These are phyloP conservation scores for Encarsia formosa DNA, from an alignment of 2,888 invertebrate genomes.

Conservation along the genomic window DNA sequence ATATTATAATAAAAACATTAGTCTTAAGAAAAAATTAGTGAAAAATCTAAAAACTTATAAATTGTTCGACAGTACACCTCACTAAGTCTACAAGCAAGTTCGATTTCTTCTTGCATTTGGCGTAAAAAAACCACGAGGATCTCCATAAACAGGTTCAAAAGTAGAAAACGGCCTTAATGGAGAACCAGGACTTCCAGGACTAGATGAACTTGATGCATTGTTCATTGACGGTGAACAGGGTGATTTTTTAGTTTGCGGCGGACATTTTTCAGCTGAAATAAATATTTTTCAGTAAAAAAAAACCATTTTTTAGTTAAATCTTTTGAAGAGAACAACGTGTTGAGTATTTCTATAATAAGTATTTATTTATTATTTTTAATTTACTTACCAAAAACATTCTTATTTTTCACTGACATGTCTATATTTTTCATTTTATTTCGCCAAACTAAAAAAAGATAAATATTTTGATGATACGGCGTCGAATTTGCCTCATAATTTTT, in stretches of 20 bases:
- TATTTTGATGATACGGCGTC: background rate
- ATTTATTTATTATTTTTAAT: background rate
- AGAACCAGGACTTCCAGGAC: slow-evolving; percentile 38
- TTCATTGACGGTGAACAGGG: slow-evolving; percentile 35
- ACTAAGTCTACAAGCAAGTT: slow-evolving; percentile 14
- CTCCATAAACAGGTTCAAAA: slow-evolving; percentile 45
- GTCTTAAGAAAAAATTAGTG: slow-evolving; percentile 12
- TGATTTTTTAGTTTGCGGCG: slow-evolving; percentile 41
- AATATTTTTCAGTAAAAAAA: too few relatives aligned
- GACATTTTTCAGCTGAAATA: slow-evolving; percentile 43
- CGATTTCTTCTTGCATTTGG: slow-evolving; percentile 38
- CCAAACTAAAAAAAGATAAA: slow-evolving; percentile 38
- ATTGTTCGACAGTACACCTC: background rate
- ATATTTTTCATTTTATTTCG: slow-evolving; percentile 43
- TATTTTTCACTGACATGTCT: slow-evolving; percentile 43
- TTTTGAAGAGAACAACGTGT: background rate
- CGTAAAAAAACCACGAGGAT: slow-evolving; percentile 39
- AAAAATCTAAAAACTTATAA: slow-evolving; percentile 1
- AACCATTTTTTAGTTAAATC: slow-evolving; percentile 1
- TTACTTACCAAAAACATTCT: slow-evolving; percentile 42
- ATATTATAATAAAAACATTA: slow-evolving; percentile 12
- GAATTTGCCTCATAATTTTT: slow-evolving; percentile 4
- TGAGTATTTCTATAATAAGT: slow-evolving; percentile 7
- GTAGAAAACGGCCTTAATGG: slow-evolving; percentile 43
- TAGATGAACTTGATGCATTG: slow-evolving; percentile 34